Percentiles rank a stretch among this genome's conserved stretches.
Conservation (phyloP, 2,797 vertebrate genomes). For the Malurus leucopterus region DNA sequence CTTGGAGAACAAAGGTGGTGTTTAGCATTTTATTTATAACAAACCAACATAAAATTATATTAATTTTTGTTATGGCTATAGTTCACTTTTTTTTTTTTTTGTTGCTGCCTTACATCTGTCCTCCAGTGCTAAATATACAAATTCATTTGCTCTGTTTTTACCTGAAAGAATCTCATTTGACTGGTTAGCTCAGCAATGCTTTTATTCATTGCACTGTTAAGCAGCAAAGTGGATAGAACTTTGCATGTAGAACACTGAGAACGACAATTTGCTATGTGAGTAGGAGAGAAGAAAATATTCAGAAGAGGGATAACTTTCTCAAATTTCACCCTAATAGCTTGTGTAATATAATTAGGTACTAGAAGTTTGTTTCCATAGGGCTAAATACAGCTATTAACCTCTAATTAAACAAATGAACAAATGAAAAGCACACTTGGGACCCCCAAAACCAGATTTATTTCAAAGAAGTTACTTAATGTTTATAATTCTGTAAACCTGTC, state of each 20-base stretch:
- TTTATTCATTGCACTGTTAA: not conserved
- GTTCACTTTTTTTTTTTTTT: not conserved
- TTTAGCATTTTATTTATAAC: not conserved
- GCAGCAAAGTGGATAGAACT: not conserved
- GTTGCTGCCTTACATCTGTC: not conserved
- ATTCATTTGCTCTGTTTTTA: not conserved
- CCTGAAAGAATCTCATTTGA: not conserved
- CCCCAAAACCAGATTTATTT: not conserved
- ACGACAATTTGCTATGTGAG: not conserved
- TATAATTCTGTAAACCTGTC: not conserved
- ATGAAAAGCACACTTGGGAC: not conserved
- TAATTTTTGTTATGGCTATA: not conserved
- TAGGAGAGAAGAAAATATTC: not conserved
- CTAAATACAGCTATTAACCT: not conserved
- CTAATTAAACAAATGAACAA: not conserved
- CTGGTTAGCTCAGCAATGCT: not conserved
- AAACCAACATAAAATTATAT: not conserved
- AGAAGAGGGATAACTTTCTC: not conserved
- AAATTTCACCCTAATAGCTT: not conserved
- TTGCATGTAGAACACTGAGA: not conserved
- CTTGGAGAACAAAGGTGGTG: not conserved
- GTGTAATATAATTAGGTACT: not conserved
- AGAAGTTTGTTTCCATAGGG: not conserved
- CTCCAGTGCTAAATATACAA: not conserved
- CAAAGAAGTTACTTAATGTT: not conserved